Percentiles rank a stretch among this genome's conserved stretches.
Evolutionary conservation across 2,888 invertebrate genomes (phyloP).

Genomic region (Dromius quadrimaculatus): DNA sequence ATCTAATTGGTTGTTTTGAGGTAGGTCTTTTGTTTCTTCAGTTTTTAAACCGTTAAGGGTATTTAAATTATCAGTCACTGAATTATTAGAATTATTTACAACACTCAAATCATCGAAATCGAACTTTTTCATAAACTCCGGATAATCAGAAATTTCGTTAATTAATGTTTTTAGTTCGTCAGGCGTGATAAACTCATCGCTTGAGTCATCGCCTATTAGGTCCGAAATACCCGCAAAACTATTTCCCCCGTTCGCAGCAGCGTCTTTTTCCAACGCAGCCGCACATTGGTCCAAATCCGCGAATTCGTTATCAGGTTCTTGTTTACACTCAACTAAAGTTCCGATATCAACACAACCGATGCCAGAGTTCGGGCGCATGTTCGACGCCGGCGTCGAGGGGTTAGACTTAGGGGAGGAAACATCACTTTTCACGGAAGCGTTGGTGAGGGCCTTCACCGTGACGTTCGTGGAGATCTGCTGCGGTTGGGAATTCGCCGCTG

Average conservation of each 20-base stretch:
- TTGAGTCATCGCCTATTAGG: constrained; percentile 86
- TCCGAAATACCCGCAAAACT: constrained; percentile 84
- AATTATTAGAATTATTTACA: constrained; percentile 35
- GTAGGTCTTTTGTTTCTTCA: constrained; percentile 63
- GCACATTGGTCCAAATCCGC: constrained; percentile 89
- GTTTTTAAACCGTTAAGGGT: constrained; percentile 61
- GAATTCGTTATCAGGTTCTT: constrained; percentile 84
- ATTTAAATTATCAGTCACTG: constrained; percentile 33
- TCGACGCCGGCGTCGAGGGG: constrained; percentile 64
- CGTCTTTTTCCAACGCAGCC: constrained; percentile 87
- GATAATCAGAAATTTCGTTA: constrained; percentile 86
- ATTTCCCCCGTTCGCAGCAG: constrained; percentile 76
- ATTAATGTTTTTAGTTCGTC: constrained; percentile 88
- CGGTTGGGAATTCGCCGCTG: constrained; percentile 86
- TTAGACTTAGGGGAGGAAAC: constrained; percentile 69
- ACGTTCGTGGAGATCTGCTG: constrained; percentile 94
- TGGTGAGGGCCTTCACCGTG: constrained; percentile 85
- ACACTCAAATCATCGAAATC: constrained; percentile 76
- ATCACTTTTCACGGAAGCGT: constrained; percentile 75
- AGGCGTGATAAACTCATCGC: constrained; percentile 80
- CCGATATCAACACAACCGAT: constrained; percentile 70
- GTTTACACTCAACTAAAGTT: constrained; percentile 80
- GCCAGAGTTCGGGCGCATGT: constrained; percentile 61
- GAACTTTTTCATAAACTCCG: constrained; percentile 85
- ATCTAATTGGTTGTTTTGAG: constrained; percentile 53